phyloP scores from a whole-genome alignment of 2,113 vertebrate genomes.

The Paradisaea rubra region DNA sequence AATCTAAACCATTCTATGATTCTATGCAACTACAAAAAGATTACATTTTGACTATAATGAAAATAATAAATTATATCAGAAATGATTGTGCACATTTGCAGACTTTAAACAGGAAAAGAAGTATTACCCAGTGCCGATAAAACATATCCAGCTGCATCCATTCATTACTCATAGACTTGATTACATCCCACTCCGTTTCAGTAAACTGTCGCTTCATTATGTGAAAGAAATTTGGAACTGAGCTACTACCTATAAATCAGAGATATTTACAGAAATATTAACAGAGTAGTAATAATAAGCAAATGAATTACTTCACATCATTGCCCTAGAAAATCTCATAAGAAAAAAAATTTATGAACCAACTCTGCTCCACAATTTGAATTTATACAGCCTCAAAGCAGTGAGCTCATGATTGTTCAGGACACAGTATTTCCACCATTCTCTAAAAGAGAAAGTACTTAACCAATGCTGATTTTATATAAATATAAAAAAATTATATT shows the following conservation, averaged over 20 bases:
- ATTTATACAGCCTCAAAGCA: not conserved
- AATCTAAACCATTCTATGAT: not conserved
- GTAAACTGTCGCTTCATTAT: constrained; percentile 97
- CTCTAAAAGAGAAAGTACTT: not conserved
- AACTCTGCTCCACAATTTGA: not conserved
- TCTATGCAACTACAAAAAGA: not conserved
- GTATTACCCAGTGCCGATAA: constrained; percentile 93
- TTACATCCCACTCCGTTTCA: constrained; percentile 84
- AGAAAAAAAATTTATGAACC: not conserved
- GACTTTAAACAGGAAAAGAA: not conserved
- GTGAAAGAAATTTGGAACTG: constrained; percentile 88
- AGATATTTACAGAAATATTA: constrained; percentile 33
- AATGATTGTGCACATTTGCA: not conserved
- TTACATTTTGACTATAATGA: not conserved
- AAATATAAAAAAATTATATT: not conserved
- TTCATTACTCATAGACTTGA: constrained; percentile 80
- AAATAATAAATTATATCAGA: not conserved
- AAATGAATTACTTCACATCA: not conserved
- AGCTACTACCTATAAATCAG: constrained; percentile 81
- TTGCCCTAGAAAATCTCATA: not conserved
- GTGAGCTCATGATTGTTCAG: not conserved
- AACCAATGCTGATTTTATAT: not conserved
- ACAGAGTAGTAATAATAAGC: not conserved
- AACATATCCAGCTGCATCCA: constrained; percentile 87
- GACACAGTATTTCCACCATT: not conserved